Conservation (phyloP, 2,113 vertebrate species). For the Ceuthmochares aereus region DNA sequence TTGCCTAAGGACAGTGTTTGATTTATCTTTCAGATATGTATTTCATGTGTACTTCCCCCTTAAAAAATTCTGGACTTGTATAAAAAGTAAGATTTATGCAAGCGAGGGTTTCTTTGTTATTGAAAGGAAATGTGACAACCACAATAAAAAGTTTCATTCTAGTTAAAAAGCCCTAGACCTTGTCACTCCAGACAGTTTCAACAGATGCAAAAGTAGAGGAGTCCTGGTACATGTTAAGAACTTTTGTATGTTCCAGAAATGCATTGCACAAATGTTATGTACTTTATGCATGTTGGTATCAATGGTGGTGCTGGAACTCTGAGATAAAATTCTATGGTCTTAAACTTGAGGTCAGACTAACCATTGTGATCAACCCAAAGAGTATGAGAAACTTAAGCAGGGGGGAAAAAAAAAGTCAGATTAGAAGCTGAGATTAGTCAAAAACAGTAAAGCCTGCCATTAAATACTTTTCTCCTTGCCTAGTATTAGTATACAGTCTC, state of each 20-base stretch:
- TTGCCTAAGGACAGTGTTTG: not conserved
- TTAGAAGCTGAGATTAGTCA: not conserved
- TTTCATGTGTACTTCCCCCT: not conserved
- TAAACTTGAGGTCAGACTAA: not conserved
- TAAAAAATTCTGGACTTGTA: not conserved
- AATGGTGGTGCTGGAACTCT: not conserved
- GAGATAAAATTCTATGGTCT: not conserved
- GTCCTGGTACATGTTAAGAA: not conserved
- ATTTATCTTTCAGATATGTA: not conserved
- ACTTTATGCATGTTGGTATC: not conserved
- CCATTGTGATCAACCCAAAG: not conserved
- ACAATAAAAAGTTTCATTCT: not conserved
- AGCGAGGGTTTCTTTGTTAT: not conserved
- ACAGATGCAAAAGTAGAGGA: not conserved
- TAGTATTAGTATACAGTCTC: not conserved
- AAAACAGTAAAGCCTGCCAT: conserved; percentile 2
- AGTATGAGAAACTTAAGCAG: not conserved
- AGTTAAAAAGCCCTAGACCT: not conserved
- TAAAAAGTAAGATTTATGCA: not conserved
- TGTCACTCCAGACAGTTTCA: not conserved
- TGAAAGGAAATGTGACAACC: not conserved
- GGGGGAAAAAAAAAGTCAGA: not conserved
- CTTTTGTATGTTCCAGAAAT: not conserved
- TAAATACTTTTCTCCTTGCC: not conserved
- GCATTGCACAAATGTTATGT: not conserved